Percentiles rank a stretch among this genome's conserved stretches.
Conservation (phyloP, 2,888 invertebrate genomes). For the Mythimna pallens region DNA sequence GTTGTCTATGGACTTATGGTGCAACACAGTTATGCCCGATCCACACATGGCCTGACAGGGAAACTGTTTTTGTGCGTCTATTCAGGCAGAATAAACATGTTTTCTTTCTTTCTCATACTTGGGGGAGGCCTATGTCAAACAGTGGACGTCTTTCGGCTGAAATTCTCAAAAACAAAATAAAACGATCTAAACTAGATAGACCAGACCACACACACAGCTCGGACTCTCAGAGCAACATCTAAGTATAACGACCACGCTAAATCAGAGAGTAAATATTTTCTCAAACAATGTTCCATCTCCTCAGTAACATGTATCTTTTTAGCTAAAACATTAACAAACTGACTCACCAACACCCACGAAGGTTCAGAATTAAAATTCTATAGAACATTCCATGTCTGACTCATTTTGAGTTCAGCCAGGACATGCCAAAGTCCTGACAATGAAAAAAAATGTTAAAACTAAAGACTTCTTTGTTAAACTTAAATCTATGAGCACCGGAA, state of each 20-base stretch:
- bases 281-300: constrained; percentile 29
- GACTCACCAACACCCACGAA: constrained; percentile 58
- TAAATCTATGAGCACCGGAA: background rate
- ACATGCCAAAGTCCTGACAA: constrained; percentile 57
- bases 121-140: no score
- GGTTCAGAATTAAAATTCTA: constrained; percentile 60
- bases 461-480: constrained; percentile 22
- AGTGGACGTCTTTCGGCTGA: no score
- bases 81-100: no score
- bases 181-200: background rate
- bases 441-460: constrained; percentile 23
- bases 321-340: constrained; percentile 37
- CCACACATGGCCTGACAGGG: no score
- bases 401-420: constrained; percentile 53
- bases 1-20: no score
- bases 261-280: constrained; percentile 34
- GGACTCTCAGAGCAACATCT: background rate
- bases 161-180: no score
- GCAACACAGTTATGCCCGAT: no score
- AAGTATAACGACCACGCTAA: constrained; percentile 16
- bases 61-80: no score
- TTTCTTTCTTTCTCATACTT: no score
- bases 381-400: constrained; percentile 58
- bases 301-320: constrained; percentile 35
- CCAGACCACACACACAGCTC: constrained; percentile 50